Evolutionary conservation across 2,113 vertebrate genomes (phyloP).

Genomic region (Callithrix jacchus): DNA sequence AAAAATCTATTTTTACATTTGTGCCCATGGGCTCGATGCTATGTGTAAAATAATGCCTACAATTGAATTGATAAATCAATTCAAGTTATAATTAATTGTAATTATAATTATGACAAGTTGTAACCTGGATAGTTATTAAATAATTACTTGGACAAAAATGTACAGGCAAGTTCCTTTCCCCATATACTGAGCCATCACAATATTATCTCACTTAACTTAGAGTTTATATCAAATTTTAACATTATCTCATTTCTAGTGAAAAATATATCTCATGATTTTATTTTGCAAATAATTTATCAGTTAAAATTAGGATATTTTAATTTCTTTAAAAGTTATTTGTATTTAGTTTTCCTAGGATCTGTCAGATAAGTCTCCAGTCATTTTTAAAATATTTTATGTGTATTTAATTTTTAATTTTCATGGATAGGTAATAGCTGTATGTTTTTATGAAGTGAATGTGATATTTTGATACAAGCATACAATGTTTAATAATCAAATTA

Average conservation of each 20-base stretch:
- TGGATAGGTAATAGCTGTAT: not conserved
- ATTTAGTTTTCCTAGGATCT: not conserved
- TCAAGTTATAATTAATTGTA: too few relatives aligned
- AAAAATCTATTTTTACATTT: not conserved
- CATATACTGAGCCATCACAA: not conserved
- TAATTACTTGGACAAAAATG: not conserved
- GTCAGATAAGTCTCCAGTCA: not conserved
- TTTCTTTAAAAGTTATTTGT: not conserved
- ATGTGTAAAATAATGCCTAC: not conserved
- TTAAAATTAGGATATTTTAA: not conserved
- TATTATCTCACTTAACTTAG: not conserved
- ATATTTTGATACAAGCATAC: not conserved
- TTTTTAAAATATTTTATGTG: not conserved
- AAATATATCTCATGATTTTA: not conserved
- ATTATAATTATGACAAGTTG: not conserved
- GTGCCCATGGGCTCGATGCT: not conserved
- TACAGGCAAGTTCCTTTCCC: not conserved
- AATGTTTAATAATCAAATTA: not conserved
- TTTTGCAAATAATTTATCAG: not conserved
- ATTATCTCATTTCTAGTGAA: not conserved
- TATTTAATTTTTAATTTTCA: not conserved
- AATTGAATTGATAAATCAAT: not conserved
- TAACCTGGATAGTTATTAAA: not conserved
- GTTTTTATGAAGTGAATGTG: not conserved
- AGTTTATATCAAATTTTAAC: too few relatives aligned